Conservation (phyloP, 2,888 invertebrate species). For the Merodon equestris region DNA sequence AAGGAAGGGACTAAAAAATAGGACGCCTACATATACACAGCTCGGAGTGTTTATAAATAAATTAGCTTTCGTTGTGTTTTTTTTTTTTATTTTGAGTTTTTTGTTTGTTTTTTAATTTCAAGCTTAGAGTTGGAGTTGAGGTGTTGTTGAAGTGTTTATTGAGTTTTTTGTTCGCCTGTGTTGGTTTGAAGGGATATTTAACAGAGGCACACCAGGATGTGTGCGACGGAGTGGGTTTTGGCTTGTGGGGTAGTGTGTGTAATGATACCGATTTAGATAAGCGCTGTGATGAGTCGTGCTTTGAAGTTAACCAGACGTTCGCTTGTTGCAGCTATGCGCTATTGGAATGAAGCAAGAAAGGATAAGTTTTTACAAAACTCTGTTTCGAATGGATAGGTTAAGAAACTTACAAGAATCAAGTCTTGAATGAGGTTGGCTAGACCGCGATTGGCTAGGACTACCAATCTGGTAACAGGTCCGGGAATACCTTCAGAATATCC, state of each 20-base stretch:
- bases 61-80: conserved; percentile 36
- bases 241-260: conserved; percentile 18
- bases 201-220: conserved; percentile 35
- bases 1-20: conserved; percentile 8
- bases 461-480: conserved; percentile 91
- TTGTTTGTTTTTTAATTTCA: conserved; percentile 24
- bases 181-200: conserved; percentile 21
- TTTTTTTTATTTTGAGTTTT: conserved; percentile 11
- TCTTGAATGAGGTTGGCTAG: conserved; percentile 93
- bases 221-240: conserved; percentile 43
- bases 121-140: conserved; percentile 1
- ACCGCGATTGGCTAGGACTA: conserved; percentile 92
- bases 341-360: conserved; percentile 73
- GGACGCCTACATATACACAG: too few relatives aligned
- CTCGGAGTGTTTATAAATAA: conserved; percentile 32
- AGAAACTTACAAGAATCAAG: conserved; percentile 87
- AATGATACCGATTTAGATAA: conserved; percentile 82
- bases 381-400: too few relatives aligned
- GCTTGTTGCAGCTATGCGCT: conserved; percentile 92
- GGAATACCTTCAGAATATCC: conserved; percentile 90
- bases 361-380: too few relatives aligned
- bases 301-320: conserved; percentile 96
- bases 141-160: conserved; percentile 18
- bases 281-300: conserved; percentile 92
- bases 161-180: conserved; percentile 18